Evolutionary conservation across 2,113 vertebrate species (phyloP).

Genomic region (Conger conger): DNA sequence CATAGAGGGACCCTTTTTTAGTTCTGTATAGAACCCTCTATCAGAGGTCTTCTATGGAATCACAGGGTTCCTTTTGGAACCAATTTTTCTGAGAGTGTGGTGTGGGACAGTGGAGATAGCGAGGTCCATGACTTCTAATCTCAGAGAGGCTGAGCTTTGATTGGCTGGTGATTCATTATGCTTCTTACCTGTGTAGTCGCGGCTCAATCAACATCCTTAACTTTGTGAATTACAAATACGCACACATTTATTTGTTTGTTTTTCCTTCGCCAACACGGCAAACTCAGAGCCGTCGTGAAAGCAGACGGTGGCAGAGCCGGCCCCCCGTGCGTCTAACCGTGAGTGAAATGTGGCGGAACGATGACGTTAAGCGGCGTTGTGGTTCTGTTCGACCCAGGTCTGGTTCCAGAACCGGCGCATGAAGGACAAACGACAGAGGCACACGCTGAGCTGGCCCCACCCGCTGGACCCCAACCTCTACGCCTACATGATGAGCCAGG

Average conservation of each 20-base stretch:
- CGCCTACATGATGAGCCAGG: constrained; percentile 59
- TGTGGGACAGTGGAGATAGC: too few species aligned
- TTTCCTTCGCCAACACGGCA: too few species aligned
- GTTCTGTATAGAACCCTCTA: too few species aligned
- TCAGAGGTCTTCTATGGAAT: too few species aligned
- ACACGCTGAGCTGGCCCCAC: constrained; percentile 57
- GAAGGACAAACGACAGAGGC: constrained; percentile 69
- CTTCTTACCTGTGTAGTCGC: too few species aligned
- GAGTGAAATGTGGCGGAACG: not conserved
- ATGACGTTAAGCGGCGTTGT: not conserved
- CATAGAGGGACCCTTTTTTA: too few species aligned
- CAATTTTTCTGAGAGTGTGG: too few species aligned
- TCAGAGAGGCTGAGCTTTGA: not conserved
- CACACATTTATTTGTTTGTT: too few species aligned
- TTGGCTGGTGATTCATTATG: not conserved
- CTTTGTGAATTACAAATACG: too few species aligned
- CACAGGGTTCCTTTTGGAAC: too few species aligned
- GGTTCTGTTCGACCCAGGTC: constrained; percentile 30
- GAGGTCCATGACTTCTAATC: not conserved
- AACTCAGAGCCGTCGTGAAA: not conserved
- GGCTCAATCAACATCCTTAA: too few species aligned
- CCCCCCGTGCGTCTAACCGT: not conserved
- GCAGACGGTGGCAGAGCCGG: too few species aligned
- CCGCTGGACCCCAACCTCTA: constrained; percentile 58
- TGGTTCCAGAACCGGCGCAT: constrained; percentile 72